Conservation (phyloP, 2,113 vertebrate genomes). For the Alouatta palliata region DNA sequence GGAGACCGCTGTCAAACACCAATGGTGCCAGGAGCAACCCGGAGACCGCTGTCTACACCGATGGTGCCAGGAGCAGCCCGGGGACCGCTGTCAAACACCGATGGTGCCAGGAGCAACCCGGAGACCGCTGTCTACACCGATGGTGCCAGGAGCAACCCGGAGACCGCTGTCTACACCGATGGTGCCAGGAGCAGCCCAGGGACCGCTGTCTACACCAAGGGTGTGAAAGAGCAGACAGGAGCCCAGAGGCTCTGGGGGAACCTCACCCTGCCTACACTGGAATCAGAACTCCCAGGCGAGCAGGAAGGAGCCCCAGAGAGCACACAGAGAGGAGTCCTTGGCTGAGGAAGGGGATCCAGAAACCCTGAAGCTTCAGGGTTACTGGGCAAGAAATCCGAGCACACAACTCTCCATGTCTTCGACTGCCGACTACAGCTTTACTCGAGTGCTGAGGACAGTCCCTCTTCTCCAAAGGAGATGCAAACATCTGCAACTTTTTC, state of each 20-base stretch:
- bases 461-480: neutral
- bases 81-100: too few relatives aligned
- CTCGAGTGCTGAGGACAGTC: too few relatives aligned
- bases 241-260: neutral
- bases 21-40: too few relatives aligned
- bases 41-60: too few relatives aligned
- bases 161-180: too few relatives aligned
- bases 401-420: neutral
- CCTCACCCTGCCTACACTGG: neutral
- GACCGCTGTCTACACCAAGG: fast-evolving
- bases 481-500: neutral
- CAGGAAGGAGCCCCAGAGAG: neutral
- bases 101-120: fast-evolving
- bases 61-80: too few relatives aligned
- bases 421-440: neutral
- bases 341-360: neutral
- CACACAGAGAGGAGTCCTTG: neutral
- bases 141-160: too few relatives aligned
- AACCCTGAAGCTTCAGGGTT: neutral
- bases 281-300: neutral
- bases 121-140: too few relatives aligned
- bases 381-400: neutral
- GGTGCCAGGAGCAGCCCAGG: too few relatives aligned
- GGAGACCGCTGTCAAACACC: too few relatives aligned
- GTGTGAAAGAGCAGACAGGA: neutral